These are phyloP conservation scores for Epistrophe eligans DNA, from an alignment of 2,888 invertebrate species.

Conservation along the genomic window DNA sequence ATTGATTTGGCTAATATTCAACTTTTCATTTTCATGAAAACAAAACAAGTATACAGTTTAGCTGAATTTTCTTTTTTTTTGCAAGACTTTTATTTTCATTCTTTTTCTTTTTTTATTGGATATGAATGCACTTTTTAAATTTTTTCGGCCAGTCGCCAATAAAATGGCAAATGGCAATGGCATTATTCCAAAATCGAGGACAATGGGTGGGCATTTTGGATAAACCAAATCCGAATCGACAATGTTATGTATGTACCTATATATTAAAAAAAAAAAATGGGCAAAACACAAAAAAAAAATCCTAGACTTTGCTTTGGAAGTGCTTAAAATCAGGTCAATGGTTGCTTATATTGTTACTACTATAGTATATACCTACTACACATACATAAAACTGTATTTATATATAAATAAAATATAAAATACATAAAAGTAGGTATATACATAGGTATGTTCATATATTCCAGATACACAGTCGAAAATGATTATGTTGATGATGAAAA, in stretches of 20 bases:
- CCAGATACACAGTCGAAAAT: slow-evolving; percentile 56
- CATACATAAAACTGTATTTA: not conserved
- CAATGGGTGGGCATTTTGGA: slow-evolving; percentile 47
- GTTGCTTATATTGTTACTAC: slow-evolving; percentile 65
- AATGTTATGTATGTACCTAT: slow-evolving; percentile 12
- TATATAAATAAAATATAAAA: not conserved
- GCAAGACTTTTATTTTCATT: slow-evolving; percentile 32
- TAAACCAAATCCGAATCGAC: slow-evolving; percentile 34
- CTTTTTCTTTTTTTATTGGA: slow-evolving; percentile 16
- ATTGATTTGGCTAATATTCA: slow-evolving; percentile 72
- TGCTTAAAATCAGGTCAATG: slow-evolving; percentile 70
- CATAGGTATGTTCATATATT: no score
- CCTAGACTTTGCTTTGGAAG: slow-evolving; percentile 59
- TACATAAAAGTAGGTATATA: slow-evolving; percentile 6
- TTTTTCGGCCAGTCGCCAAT: slow-evolving; percentile 71
- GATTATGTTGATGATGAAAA: slow-evolving; percentile 56
- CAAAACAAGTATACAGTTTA: slow-evolving; percentile 36
- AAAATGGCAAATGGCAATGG: slow-evolving; percentile 74
- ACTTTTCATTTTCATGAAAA: slow-evolving; percentile 69
- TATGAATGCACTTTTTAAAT: slow-evolving; percentile 57
- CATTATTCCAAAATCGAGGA: slow-evolving; percentile 68
- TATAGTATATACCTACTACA: not conserved
- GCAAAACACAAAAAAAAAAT: slow-evolving; percentile 14
- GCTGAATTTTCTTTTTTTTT: slow-evolving; percentile 23
- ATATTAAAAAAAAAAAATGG: no score